These are phyloP conservation scores for Seira sanloemensis DNA, from an alignment of 2,888 invertebrate genomes.

Conservation along the genomic window DNA sequence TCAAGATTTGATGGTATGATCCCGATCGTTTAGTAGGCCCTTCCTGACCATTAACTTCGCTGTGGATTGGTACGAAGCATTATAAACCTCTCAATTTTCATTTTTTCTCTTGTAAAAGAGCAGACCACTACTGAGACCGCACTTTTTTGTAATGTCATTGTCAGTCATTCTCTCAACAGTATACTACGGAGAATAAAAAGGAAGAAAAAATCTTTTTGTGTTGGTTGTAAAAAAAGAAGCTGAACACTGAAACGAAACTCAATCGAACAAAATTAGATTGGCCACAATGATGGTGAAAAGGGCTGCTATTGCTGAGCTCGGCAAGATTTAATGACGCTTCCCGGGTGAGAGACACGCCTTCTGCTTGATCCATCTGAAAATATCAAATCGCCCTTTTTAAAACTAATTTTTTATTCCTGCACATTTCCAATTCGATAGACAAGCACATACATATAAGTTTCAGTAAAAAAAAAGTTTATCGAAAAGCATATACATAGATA, in stretches of 20 bases:
- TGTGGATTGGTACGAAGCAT: neutral
- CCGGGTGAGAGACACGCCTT: conserved; percentile 67
- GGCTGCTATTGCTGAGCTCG: conserved; percentile 59
- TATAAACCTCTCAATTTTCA: neutral
- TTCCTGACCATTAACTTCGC: conserved; percentile 45
- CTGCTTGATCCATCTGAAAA: conserved; percentile 65
- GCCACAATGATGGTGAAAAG: conserved; percentile 26
- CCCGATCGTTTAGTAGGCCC: conserved; percentile 51
- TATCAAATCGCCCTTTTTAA: conserved; percentile 42
- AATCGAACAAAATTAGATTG: conserved; percentile 50
- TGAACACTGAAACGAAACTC: neutral
- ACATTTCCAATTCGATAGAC: neutral
- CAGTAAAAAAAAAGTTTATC: neutral
- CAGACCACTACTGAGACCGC: neutral
- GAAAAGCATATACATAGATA: no score
- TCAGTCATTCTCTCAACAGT: neutral
- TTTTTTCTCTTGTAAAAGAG: neutral
- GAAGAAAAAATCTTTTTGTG: neutral
- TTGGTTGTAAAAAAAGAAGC: neutral
- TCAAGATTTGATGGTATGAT: conserved; percentile 56
- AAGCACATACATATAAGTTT: neutral
- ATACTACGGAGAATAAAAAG: conserved; percentile 1
- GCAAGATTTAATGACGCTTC: conserved; percentile 71
- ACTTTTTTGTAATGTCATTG: neutral
- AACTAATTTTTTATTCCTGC: conserved; percentile 21